Percentiles rank a stretch among this genome's conserved stretches.
Conservation (phyloP, 2,113 vertebrate genomes). For the Vulpes vulpes region DNA sequence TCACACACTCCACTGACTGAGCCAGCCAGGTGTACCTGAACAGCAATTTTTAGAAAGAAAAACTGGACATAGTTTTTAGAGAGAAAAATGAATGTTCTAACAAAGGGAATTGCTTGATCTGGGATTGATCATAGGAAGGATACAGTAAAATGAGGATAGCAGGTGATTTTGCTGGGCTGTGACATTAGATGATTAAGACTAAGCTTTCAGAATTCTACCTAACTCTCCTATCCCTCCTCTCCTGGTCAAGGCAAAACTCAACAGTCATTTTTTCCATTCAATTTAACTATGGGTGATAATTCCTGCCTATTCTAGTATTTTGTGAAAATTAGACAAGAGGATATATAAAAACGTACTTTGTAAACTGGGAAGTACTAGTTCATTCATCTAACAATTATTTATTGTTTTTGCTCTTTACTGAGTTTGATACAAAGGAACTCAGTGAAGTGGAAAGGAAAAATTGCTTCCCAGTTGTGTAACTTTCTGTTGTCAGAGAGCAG, state of each 20-base stretch:
- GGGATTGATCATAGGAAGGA: background rate
- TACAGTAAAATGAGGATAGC: background rate
- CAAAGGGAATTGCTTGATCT: slow-evolving; percentile 4
- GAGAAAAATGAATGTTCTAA: slow-evolving; percentile 5
- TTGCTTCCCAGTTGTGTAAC: slow-evolving; percentile 12
- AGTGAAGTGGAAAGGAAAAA: slow-evolving; percentile 33
- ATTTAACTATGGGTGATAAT: slow-evolving; percentile 29
- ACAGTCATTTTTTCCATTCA: background rate
- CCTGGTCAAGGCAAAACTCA: slow-evolving; percentile 19
- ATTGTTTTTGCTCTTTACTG: slow-evolving; percentile 47
- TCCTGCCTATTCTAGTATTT: background rate
- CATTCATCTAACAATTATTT: slow-evolving; percentile 16
- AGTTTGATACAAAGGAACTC: slow-evolving; percentile 54
- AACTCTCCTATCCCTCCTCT: background rate
- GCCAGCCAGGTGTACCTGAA: background rate
- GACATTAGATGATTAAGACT: slow-evolving; percentile 28
- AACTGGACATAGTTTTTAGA: background rate
- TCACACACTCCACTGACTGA: background rate
- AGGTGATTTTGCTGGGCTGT: slow-evolving; percentile 17
- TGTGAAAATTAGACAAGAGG: slow-evolving; percentile 13
- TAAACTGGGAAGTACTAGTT: slow-evolving; percentile 3
- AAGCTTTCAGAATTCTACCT: background rate
- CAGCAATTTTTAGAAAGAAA: slow-evolving; percentile 29
- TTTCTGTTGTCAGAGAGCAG: slow-evolving; percentile 53
- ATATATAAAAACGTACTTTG: slow-evolving; percentile 26